Percentiles rank a stretch among this genome's conserved stretches.
phyloP scores from a whole-genome alignment of 2,113 vertebrate genomes.

The Dicaeum eximium region DNA sequence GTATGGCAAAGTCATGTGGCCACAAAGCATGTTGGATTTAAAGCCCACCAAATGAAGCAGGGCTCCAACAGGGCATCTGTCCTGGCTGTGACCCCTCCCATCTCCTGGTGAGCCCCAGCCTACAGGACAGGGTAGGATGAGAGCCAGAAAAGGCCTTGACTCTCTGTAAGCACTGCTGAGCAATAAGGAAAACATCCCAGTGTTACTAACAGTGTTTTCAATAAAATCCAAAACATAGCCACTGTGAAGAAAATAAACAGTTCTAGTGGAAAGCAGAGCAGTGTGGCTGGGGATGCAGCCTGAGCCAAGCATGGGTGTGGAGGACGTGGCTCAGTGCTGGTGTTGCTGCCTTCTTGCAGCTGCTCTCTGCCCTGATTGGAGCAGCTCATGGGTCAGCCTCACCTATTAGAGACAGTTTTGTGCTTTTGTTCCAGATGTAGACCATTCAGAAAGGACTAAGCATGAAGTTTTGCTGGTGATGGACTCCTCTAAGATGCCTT shows the following conservation, averaged over 20 bases:
- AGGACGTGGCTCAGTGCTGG: background rate
- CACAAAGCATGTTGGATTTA: background rate
- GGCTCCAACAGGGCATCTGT: background rate
- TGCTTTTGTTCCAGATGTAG: background rate
- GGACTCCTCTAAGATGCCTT: background rate
- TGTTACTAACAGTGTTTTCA: background rate
- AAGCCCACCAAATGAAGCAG: background rate
- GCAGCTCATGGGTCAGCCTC: background rate
- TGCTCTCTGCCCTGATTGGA: accelerated
- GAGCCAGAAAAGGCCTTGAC: background rate
- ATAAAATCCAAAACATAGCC: background rate
- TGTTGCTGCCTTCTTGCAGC: background rate
- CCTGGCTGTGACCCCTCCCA: background rate
- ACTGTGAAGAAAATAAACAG: background rate
- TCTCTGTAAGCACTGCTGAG: background rate
- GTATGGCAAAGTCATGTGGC: background rate
- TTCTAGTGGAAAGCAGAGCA: background rate
- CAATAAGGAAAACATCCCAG: background rate
- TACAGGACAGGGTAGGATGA: background rate
- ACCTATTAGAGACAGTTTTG: background rate
- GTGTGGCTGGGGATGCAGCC: background rate
- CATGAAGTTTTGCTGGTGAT: background rate
- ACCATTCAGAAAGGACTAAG: background rate
- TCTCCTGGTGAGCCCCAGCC: background rate
- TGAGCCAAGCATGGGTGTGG: background rate